Evolutionary conservation across 2,113 vertebrate genomes (phyloP), one percentile per base, ranked within the genome.

Genomic region (Taxidea taxus): DNA sequence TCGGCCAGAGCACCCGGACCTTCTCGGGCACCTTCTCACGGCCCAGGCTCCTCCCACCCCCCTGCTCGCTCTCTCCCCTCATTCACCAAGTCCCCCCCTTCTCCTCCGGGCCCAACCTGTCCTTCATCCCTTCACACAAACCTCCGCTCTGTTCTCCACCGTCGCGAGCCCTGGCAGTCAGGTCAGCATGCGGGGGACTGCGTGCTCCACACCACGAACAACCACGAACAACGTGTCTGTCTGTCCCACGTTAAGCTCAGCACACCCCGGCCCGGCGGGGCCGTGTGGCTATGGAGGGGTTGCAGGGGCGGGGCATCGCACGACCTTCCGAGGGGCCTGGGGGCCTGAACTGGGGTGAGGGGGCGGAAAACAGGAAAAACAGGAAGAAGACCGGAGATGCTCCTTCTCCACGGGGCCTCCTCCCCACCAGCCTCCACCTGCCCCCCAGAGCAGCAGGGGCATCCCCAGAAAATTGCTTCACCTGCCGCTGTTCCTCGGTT

Each of bases 181-280:
- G 49, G 29, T 39, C 23, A 31, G 9, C 39, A 0, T 0, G 0
- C 0, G 0, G 72, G 64, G n/a, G 7, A 39, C 18, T 0, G 0
- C 31, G 64, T 3, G 27, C 5, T 27, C 80, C 80, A 34, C 14
- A 34, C 60, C 7, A 1, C 2, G 1, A 18, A 4, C 7, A 29
- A 21, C 21, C 58, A 3, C 74, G 58, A n/a, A n/a, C n/a, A n/a
- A n/a, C n/a, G n/a, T 0, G 11, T 31, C 39, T 1, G 15, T 25
- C 18, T 15, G 15, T 25, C 18, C 15, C 56, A 15, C 3, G n/a
- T 13, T 27, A 37, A 29, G 4, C 20, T 87, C 29, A 0, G 27
- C 29, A 4, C n/a, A 29, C 21, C n/a, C n/a, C 0, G 13, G 23
- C 1, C 2, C 16, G 2, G 11, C 8, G 23, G 1, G 2, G 20